Percentiles rank a stretch among this genome's conserved stretches.
Evolutionary conservation across 2,888 invertebrate genomes (phyloP).

Genomic region (Nysson spinosus): DNA sequence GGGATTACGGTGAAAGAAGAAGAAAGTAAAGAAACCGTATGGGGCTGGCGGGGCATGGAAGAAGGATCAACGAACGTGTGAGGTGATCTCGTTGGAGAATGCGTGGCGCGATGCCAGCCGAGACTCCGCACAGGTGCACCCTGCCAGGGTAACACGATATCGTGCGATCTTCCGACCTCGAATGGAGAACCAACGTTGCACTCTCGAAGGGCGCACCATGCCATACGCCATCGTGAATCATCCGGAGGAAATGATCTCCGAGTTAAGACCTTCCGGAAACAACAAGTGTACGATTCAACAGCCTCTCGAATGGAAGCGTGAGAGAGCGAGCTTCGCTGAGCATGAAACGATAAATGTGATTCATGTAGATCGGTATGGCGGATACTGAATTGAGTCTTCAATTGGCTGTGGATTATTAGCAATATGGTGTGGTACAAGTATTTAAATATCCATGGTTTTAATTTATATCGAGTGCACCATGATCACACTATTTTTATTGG

Average conservation of each 20-base stretch:
- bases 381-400: no score
- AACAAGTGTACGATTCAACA: slow-evolving; percentile 25
- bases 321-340: no score
- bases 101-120: slow-evolving; percentile 54
- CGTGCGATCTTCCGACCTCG: slow-evolving; percentile 62
- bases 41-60: neutral
- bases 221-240: slow-evolving; percentile 55
- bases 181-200: slow-evolving; percentile 33
- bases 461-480: no score
- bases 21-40: neutral
- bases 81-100: slow-evolving; percentile 48
- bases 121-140: slow-evolving; percentile 56
- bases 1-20: neutral
- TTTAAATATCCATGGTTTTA: no score
- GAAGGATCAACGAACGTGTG: slow-evolving; percentile 18
- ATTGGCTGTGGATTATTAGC: no score
- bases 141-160: slow-evolving; percentile 61
- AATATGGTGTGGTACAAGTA: no score
- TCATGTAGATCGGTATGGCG: no score
- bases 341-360: no score
- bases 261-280: slow-evolving; percentile 28
- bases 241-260: slow-evolving; percentile 53
- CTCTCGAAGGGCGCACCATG: slow-evolving; percentile 43
- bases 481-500: no score
- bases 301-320: slow-evolving; percentile 18